These are phyloP conservation scores for Masticophis lateralis DNA, from an alignment of 2,797 vertebrate genomes.

Conservation along the genomic window DNA sequence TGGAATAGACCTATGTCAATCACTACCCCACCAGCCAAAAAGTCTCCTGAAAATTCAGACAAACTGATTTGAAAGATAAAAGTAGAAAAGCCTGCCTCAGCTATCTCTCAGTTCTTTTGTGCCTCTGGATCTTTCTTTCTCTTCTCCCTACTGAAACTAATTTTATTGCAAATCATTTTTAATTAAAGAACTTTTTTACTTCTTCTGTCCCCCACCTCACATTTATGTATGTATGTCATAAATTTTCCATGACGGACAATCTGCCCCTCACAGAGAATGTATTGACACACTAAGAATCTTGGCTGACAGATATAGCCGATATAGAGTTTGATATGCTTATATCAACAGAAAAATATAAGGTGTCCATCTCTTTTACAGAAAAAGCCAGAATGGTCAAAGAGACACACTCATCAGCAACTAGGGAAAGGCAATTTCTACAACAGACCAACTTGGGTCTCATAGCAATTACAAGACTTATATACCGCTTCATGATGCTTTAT, in stretches of 20 bases:
- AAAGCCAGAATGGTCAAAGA: neutral
- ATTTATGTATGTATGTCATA: neutral
- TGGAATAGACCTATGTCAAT: neutral
- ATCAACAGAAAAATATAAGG: neutral
- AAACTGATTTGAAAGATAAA: neutral
- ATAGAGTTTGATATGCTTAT: neutral
- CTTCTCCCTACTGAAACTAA: neutral
- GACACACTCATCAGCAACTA: neutral
- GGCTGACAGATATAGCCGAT: neutral
- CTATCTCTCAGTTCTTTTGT: neutral
- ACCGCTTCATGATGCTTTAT: too few species aligned
- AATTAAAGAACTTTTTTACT: neutral
- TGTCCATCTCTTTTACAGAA: neutral
- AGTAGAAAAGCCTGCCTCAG: neutral
- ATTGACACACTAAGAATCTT: neutral
- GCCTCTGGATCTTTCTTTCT: constrained; percentile 4
- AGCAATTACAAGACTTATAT: too few species aligned
- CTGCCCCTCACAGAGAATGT: neutral
- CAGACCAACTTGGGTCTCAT: neutral
- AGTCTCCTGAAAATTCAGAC: neutral
- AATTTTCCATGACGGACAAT: neutral
- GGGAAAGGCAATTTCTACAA: neutral
- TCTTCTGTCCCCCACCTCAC: neutral
- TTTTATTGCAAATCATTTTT: neutral
- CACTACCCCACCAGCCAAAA: neutral